phyloP scores from a whole-genome alignment of 2,888 invertebrate species.

The Gryllus longicercus region DNA sequence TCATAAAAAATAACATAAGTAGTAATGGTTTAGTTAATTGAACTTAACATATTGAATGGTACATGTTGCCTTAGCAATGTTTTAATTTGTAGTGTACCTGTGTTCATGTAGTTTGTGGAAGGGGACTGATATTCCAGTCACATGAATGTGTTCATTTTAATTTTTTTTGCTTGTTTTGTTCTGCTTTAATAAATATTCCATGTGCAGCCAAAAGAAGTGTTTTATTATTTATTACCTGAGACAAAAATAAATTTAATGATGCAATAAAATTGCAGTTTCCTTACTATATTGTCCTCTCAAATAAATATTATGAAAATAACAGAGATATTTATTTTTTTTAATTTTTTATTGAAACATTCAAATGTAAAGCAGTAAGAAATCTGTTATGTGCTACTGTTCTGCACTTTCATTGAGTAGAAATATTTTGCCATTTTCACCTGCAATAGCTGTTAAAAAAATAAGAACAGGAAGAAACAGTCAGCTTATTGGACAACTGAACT shows the following conservation, averaged over 20 bases:
- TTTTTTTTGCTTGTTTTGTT: background rate
- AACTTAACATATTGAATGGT: background rate
- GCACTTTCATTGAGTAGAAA: too few relatives aligned
- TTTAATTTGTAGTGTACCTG: slow-evolving; percentile 11
- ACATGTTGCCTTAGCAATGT: background rate
- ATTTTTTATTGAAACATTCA: too few relatives aligned
- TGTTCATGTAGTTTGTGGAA: background rate
- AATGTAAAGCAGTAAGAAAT: too few relatives aligned
- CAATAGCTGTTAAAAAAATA: too few relatives aligned
- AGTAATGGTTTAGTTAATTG: too few relatives aligned
- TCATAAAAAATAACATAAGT: too few relatives aligned
- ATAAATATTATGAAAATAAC: too few relatives aligned
- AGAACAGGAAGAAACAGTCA: too few relatives aligned
- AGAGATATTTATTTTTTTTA: too few relatives aligned
- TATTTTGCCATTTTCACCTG: too few relatives aligned
- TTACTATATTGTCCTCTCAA: background rate
- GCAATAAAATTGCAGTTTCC: background rate
- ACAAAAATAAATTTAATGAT: background rate
- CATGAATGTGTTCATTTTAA: background rate
- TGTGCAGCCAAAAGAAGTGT: background rate
- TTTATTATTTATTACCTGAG: background rate
- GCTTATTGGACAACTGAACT: too few relatives aligned
- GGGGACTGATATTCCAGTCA: background rate
- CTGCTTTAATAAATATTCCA: background rate
- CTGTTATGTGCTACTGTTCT: too few relatives aligned